phyloP scores from a whole-genome alignment of 2,888 invertebrate species.

The Calameuta filiformis region DNA sequence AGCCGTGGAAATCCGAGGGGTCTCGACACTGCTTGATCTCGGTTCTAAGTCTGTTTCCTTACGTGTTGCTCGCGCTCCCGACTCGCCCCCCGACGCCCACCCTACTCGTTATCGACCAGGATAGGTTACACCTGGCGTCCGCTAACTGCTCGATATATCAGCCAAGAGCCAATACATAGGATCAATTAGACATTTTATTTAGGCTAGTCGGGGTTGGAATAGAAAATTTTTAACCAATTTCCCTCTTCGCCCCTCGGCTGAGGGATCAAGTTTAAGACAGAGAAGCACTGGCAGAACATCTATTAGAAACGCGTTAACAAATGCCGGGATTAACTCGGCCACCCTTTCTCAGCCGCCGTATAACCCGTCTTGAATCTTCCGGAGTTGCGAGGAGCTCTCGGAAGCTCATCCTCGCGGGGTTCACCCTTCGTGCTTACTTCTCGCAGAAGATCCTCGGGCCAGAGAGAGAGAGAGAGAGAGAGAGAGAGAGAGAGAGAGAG shows the following conservation, averaged over 20 bases:
- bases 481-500: neutral
- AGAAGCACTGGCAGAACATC: slow-evolving; percentile 41
- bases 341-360: slow-evolving; percentile 1
- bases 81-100: slow-evolving; percentile 13
- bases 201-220: neutral
- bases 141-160: neutral
- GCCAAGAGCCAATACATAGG: neutral
- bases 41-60: slow-evolving; percentile 30
- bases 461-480: neutral
- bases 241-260: neutral
- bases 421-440: neutral
- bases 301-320: slow-evolving; percentile 62
- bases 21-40: slow-evolving; percentile 61
- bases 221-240: neutral
- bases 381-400: neutral
- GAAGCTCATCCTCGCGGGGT: neutral
- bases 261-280: slow-evolving; percentile 12
- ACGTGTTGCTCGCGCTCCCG: slow-evolving; percentile 20
- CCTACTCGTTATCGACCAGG: slow-evolving; percentile 41
- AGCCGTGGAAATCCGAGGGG: slow-evolving; percentile 66
- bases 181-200: neutral
- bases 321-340: slow-evolving; percentile 51
- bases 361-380: slow-evolving; percentile 2
- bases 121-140: slow-evolving; percentile 36
- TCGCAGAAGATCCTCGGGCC: neutral